Evolutionary conservation across 2,888 invertebrate genomes (phyloP).

Genomic region (Euplagia quadripunctaria): DNA sequence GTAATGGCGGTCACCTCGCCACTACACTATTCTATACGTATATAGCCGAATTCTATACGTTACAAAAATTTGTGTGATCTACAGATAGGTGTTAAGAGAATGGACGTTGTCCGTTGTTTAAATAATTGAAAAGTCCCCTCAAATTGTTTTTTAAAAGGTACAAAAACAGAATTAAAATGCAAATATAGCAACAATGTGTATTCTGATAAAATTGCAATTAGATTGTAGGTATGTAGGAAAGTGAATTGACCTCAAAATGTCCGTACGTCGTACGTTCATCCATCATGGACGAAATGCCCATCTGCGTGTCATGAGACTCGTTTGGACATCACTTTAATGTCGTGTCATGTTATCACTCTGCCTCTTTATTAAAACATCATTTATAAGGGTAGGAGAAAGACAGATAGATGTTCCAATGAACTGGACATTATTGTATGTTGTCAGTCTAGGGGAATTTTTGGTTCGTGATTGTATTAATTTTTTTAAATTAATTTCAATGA

Average conservation of each 20-base stretch:
- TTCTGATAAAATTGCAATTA: not conserved
- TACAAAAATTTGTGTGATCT: too few species aligned
- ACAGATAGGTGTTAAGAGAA: too few species aligned
- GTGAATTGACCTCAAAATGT: not conserved
- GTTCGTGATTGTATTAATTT: not conserved
- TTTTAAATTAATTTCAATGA: too few species aligned
- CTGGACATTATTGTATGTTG: too few species aligned
- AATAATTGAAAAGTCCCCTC: too few species aligned
- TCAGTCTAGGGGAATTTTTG: not conserved
- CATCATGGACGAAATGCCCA: not conserved
- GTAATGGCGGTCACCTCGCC: too few species aligned
- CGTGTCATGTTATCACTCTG: not conserved
- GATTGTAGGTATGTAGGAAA: not conserved
- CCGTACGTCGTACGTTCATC: not conserved
- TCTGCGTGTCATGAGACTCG: not conserved
- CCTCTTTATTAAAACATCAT: not conserved
- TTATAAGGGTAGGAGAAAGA: not conserved
- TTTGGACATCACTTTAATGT: not conserved
- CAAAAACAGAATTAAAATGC: too few species aligned
- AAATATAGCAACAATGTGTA: not conserved
- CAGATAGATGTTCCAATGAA: not conserved
- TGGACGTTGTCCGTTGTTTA: too few species aligned
- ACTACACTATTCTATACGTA: too few species aligned
- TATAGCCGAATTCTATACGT: too few species aligned
- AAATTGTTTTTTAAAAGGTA: too few species aligned